A percentile compares a stretch with the other conserved stretches of the same genome.
Evolutionary conservation across 2,797 vertebrate genomes (phyloP).

Genomic region (Acanthurus leucopareius): DNA sequence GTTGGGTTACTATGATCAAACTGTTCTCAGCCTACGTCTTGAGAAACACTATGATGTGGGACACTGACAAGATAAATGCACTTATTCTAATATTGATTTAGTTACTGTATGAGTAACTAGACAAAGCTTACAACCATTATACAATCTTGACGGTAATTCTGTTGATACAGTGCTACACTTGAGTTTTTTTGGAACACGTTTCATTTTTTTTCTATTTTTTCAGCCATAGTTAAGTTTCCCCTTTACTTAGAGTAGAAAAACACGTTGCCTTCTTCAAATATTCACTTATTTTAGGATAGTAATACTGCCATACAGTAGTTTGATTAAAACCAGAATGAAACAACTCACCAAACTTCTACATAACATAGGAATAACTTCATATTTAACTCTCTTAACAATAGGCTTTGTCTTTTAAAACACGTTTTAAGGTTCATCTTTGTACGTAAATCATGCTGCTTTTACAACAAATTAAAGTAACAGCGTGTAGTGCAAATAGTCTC

Average conservation of each 20-base stretch:
- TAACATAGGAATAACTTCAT: not conserved
- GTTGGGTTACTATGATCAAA: conserved; percentile 88
- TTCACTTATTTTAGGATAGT: not conserved
- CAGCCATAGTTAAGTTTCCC: not conserved
- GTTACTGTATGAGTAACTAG: conserved; percentile 6
- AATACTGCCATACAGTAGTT: not conserved
- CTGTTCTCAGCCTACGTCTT: conserved; percentile 70
- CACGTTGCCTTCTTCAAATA: not conserved
- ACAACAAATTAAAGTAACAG: too few species aligned
- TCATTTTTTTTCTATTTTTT: not conserved
- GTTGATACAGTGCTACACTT: not conserved
- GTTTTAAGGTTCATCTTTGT: not conserved
- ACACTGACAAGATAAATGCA: conserved; percentile 27
- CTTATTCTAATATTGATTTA: conserved; percentile 38
- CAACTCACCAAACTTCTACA: not conserved
- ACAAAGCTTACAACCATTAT: not conserved
- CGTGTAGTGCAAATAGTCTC: too few species aligned
- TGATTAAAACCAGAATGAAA: not conserved
- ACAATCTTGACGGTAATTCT: not conserved
- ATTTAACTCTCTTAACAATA: not conserved
- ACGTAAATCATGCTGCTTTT: too few species aligned
- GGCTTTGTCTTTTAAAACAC: not conserved
- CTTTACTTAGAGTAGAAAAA: not conserved
- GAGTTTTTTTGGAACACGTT: not conserved
- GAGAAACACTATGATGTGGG: conserved; percentile 75